Conservation (phyloP, 2,797 vertebrate genomes). For the Margarornis squamiger region DNA sequence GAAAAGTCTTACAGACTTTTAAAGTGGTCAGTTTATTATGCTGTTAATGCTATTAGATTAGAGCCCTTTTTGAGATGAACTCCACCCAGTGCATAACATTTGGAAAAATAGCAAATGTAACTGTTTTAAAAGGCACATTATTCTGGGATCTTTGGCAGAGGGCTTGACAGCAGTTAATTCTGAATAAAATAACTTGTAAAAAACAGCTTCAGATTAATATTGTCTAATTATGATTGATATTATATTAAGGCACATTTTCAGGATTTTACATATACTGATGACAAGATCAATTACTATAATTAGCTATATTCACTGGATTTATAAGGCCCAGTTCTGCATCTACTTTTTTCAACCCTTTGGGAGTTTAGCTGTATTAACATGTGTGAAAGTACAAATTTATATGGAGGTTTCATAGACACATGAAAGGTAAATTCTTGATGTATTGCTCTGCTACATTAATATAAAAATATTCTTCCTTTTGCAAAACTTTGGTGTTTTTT, state of each 20-base stretch:
- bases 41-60: background rate
- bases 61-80: background rate
- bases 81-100: background rate
- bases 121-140: background rate
- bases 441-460: background rate
- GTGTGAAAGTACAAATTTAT: background rate
- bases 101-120: background rate
- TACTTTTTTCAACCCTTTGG: background rate
- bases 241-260: background rate
- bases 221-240: background rate
- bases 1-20: background rate
- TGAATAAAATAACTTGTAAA: background rate
- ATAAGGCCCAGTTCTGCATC: rapidly evolving
- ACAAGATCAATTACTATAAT: background rate
- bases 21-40: background rate
- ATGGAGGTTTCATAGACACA: background rate
- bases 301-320: background rate
- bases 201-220: background rate
- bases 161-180: background rate
- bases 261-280: background rate
- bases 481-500: background rate
- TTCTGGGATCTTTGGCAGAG: background rate
- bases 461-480: background rate
- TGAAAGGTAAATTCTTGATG: background rate
- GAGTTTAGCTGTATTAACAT: background rate